phyloP scores from a whole-genome alignment of 2,113 vertebrate genomes.

The Hemichromis elongatus region DNA sequence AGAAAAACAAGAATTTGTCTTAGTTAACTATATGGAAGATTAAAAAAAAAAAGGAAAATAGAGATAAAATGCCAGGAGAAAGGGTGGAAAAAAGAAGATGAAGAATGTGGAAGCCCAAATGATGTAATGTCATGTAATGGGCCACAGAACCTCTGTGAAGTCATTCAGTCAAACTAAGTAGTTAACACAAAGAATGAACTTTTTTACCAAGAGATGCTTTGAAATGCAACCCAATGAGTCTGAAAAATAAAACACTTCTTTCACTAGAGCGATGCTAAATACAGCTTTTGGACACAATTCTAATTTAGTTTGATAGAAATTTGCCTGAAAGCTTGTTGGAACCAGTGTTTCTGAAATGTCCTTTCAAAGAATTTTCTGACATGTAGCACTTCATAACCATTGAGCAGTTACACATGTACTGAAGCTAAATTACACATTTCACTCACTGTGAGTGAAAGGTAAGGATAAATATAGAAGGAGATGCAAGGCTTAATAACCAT shows the following conservation, averaged over 20 bases:
- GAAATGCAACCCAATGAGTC: not conserved
- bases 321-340: not conserved
- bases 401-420: not conserved
- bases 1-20: not conserved
- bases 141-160: not conserved
- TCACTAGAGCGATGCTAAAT: not conserved
- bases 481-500: not conserved
- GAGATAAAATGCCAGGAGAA: not conserved
- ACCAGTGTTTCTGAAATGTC: not conserved
- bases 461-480: not conserved
- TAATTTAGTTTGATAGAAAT: not conserved
- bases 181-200: not conserved
- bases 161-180: not conserved
- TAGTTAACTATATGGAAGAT: not conserved
- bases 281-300: not conserved
- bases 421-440: not conserved
- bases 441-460: not conserved
- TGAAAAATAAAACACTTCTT: not conserved
- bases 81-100: not conserved
- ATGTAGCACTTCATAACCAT: not conserved
- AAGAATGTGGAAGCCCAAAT: not conserved
- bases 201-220: not conserved
- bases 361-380: not conserved
- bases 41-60: not conserved
- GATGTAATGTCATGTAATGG: not conserved